These are phyloP conservation scores for Fregetta grallaria DNA, from an alignment of 2,113 vertebrate species.

Conservation along the genomic window DNA sequence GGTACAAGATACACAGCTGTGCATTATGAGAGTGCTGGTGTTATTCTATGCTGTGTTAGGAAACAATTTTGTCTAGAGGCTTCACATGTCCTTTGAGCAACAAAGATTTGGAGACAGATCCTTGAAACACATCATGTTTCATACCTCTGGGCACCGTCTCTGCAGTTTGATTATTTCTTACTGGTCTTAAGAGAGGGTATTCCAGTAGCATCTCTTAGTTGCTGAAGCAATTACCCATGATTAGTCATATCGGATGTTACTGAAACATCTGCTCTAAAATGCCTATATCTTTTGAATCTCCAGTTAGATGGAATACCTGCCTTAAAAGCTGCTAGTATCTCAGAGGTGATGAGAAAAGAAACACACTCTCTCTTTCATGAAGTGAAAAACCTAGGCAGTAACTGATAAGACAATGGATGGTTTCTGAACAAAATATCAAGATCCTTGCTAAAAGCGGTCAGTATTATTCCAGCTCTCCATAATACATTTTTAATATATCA, in stretches of 20 bases:
- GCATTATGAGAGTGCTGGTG: not conserved
- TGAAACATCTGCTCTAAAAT: not conserved
- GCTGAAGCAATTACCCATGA: not conserved
- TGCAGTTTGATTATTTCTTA: not conserved
- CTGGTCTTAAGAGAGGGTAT: not conserved
- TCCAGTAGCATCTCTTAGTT: not conserved
- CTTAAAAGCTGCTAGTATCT: not conserved
- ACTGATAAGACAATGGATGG: not conserved
- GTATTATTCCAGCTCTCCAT: not conserved
- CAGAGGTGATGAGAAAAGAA: not conserved
- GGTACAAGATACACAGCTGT: slow-evolving; percentile 38
- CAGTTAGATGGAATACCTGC: not conserved
- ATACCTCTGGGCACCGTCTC: not conserved
- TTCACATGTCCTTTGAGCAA: slow-evolving; percentile 7
- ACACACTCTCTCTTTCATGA: not conserved
- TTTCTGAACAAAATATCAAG: not conserved
- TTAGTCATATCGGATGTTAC: not conserved
- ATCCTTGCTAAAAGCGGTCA: not conserved
- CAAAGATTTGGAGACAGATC: not conserved
- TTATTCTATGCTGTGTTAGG: not conserved
- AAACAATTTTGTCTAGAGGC: slow-evolving; percentile 23
- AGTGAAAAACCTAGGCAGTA: not conserved
- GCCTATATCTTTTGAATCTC: not conserved
- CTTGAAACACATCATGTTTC: not conserved
- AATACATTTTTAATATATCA: not conserved